Evolutionary conservation across 2,113 vertebrate species (phyloP), one percentile per base, ranked within the genome.

Genomic region (Callorhinus ursinus): DNA sequence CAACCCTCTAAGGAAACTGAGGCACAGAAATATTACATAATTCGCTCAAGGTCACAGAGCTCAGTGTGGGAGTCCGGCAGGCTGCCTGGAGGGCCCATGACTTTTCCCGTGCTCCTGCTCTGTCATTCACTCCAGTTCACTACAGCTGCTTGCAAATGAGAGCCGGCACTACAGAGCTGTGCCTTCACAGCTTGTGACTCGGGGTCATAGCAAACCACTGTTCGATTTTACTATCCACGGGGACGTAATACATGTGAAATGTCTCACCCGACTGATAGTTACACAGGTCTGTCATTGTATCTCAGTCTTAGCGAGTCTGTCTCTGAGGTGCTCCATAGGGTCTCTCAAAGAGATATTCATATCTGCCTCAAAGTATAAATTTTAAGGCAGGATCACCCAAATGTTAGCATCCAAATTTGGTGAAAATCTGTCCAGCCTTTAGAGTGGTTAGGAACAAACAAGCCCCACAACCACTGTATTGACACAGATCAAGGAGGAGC

Each of bases 21-120:
- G 69, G 67, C 63, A 36, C 51, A 18, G 18, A 14, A 36, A 19
- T 59, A 21, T 53, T 46, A 51, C 26, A 2, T 82, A 31, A 59
- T 39, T 61, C 85, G 71, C 63, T 86, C 86, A 92, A 91, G 55
- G 89, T 96, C 90, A 96, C 33, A 71, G 79, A 69, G 42, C 31
- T 95, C 36, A 39, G 51, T 6, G 22, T 31, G 10, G 4, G 13
- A 63, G n/a, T 1, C 19, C 46, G 53, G 49, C 13, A 67, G 31
- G n/a, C 80, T 82, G 49, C 15, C 84, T 59, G 1, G 11, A 1
- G 24, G 26, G 9, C 24, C 67, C 9, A 1, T 0, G 19, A 5
- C 51, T 93, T 67, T 94, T 55, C 49, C 51, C 2, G 4, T n/a
- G 31, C 82, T 3, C 4, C 53, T 36, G n/a, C 21, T 26, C n/a